Base-by-base conservation (phyloP, 2,888 invertebrate genomes). In the Pyrochroa serraticornis region DNA sequence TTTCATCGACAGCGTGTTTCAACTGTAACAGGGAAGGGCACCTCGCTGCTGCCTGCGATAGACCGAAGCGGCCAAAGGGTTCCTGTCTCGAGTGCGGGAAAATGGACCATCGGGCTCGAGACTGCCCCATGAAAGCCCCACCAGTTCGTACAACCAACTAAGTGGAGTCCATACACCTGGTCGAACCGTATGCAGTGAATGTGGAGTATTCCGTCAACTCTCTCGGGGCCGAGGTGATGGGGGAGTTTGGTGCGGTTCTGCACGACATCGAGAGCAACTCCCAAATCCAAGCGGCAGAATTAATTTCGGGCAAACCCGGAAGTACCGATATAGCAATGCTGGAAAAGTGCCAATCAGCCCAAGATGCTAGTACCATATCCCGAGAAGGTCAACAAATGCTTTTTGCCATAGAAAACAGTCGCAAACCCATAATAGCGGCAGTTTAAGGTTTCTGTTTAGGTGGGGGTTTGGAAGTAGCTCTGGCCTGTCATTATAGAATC, bases 361-460 rank as follows among this genome's bases (percentile, higher is more conserved):
- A 91, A 59, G 95, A 95, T 77, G 90, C 88, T 6, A 84, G 86
- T 5, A 76, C 81, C 31, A 79, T 97, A 58, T 88, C 94, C 0
- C 85, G 85, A 71, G 83, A 82, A 58, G 93, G 92, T n/a, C 97
- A 99, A 78, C 80, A 86, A 65, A 85, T 97, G 72, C 87, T 98
- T 63, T 82, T 85, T 55, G 82, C 84, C 60, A 87, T 99, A 63
- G 97, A 93, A 76, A 82, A 84, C 42, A 92, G 92, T 64, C 83
- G 82, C 22, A 99, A 98, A 77, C 99, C 99, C 0, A 85, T 93
- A 68, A 88, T 99, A 13, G 96, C 98, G 22, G 99, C 99, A 30
- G 96, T 99, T 64, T 94, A 93, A 84, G 99, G 99, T 8, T 84
- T 88, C 12, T 98, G 97, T 77, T 84, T 99, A 13, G 99, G 99